These are phyloP conservation scores for Drosophila willistoni DNA, from an alignment of 1,140 invertebrate species.

Conservation along the genomic window DNA sequence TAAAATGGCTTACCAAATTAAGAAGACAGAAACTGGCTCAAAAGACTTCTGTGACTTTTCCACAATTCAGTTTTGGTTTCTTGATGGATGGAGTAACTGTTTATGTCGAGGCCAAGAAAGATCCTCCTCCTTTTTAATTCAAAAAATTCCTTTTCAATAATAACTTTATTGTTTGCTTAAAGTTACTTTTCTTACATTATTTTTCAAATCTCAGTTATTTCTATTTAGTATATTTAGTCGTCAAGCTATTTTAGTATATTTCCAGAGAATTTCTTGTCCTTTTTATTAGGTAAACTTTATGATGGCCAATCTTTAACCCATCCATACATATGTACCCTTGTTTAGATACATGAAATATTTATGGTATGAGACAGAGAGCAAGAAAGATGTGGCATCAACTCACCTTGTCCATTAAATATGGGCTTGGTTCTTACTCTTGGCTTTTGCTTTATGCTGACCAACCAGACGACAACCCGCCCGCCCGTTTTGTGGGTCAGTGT, in stretches of 20 bases:
- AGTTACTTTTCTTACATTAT: not conserved
- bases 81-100: too few species aligned
- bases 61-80: too few species aligned
- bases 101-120: too few species aligned
- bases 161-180: not conserved
- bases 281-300: conserved; percentile 4
- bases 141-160: not conserved
- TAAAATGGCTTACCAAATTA: too few species aligned
- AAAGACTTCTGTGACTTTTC: too few species aligned
- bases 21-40: too few species aligned
- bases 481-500: conserved; percentile 69
- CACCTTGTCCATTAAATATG: conserved; percentile 44
- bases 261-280: not conserved
- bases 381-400: conserved; percentile 35
- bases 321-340: not conserved
- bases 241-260: not conserved
- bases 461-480: not conserved
- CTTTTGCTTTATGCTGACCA: conserved; percentile 5
- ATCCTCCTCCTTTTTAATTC: not conserved
- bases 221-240: not conserved
- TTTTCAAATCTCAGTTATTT: not conserved
- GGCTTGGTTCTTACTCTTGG: conserved; percentile 41
- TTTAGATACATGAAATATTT: conserved; percentile 49
- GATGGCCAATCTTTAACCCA: not conserved
- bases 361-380: conserved; percentile 25